Percentiles rank a stretch among this genome's conserved stretches.
These are phyloP conservation scores for Calliphora vicina DNA, from an alignment of 1,140 invertebrate genomes.

Conservation along the genomic window DNA sequence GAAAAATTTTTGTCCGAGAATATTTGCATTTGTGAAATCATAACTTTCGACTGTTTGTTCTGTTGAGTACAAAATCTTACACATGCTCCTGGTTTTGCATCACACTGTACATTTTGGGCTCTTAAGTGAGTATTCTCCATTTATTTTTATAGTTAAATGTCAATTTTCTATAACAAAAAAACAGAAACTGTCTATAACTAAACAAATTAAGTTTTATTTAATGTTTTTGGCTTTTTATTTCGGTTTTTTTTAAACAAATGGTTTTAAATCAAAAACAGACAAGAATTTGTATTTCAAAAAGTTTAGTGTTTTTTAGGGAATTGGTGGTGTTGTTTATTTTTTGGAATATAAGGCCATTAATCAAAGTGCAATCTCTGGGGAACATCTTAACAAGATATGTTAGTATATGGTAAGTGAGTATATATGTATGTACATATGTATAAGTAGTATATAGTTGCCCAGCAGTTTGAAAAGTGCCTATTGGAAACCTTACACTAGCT, in stretches of 20 bases:
- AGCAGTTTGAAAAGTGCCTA: too few species aligned
- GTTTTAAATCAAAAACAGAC: conserved; percentile 1
- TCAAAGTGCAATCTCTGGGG: conserved; percentile 40
- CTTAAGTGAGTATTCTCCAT: background rate
- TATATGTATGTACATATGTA: too few species aligned
- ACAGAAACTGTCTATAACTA: background rate
- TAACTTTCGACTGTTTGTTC: too few species aligned
- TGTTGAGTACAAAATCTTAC: too few species aligned
- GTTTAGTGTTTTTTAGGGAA: conserved; percentile 21
- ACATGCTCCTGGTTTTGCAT: too few species aligned
- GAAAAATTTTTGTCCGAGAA: too few species aligned
- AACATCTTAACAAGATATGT: conserved; percentile 18
- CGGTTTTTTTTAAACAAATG: background rate
- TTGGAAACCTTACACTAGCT: too few species aligned
- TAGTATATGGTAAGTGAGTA: too few species aligned
- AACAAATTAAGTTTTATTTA: background rate
- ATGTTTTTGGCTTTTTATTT: background rate
- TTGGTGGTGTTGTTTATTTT: background rate
- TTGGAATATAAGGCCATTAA: conserved; percentile 34
- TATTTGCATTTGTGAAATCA: too few species aligned
- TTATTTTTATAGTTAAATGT: too few species aligned
- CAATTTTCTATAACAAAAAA: too few species aligned
- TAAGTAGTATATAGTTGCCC: too few species aligned
- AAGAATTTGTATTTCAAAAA: conserved; percentile 3
- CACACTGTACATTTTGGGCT: background rate